Evolutionary conservation across 2,113 vertebrate genomes (phyloP).

Genomic region (Lepus americanus): DNA sequence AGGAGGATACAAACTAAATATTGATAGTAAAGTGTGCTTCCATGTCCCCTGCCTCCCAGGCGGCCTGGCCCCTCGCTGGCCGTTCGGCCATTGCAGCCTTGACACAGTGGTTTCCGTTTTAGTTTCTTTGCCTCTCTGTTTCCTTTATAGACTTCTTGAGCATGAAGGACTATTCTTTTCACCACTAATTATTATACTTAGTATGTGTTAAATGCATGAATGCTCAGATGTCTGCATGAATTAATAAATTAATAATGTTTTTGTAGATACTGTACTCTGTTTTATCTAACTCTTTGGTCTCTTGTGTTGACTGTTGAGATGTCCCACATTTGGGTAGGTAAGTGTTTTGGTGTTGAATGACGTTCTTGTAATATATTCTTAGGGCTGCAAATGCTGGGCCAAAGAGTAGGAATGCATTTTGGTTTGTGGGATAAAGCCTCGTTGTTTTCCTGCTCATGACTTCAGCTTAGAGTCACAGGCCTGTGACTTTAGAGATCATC

Average conservation of each 20-base stretch:
- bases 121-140: slow-evolving; percentile 32
- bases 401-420: slow-evolving; percentile 15
- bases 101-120: background rate
- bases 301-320: slow-evolving; percentile 39
- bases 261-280: background rate
- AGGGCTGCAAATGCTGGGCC: background rate
- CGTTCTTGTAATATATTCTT: slow-evolving; percentile 24
- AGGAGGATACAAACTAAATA: background rate
- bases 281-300: background rate
- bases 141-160: background rate
- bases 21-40: background rate
- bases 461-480: slow-evolving; percentile 20
- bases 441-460: slow-evolving; percentile 21
- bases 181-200: background rate
- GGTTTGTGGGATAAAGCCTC: background rate
- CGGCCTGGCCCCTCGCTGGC: background rate
- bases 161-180: slow-evolving; percentile 32
- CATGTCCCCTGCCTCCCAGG: background rate
- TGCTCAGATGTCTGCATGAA: background rate
- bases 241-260: slow-evolving; percentile 31
- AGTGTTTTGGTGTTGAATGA: slow-evolving; percentile 48
- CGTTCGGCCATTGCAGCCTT: background rate
- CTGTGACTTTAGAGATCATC: slow-evolving; percentile 9
- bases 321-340: background rate
- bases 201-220: slow-evolving; percentile 11